Conservation (phyloP, 2,113 vertebrate species). For the Laticauda laticaudata region DNA sequence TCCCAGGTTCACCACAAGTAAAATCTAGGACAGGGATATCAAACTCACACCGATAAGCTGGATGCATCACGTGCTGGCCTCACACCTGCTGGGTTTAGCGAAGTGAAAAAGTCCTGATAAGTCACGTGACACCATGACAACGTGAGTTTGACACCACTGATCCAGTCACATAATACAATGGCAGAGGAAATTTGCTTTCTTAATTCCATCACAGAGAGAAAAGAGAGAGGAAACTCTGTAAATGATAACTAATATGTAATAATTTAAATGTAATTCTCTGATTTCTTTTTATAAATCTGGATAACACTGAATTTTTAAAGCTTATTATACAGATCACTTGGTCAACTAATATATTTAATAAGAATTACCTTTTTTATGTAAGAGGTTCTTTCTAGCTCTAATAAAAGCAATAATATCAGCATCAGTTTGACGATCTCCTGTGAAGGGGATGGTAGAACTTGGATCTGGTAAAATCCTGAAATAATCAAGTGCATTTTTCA, state of each 20-base stretch:
- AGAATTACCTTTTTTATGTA: slow-evolving; percentile 81
- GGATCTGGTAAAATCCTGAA: slow-evolving; percentile 67
- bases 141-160: background rate
- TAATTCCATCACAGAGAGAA: background rate
- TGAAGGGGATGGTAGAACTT: slow-evolving; percentile 76
- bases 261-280: background rate
- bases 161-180: background rate
- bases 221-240: background rate
- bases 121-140: too few species aligned
- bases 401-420: slow-evolving; percentile 90
- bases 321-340: slow-evolving; percentile 23
- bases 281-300: slow-evolving; percentile 23
- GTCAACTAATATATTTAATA: background rate
- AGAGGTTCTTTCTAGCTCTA: slow-evolving; percentile 83
- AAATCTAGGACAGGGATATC: background rate
- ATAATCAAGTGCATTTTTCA: slow-evolving; percentile 44
- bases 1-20: background rate
- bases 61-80: too few species aligned
- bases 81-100: too few species aligned
- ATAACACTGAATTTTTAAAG: slow-evolving; percentile 9
- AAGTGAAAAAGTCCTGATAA: too few species aligned
- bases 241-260: background rate
- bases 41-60: too few species aligned
- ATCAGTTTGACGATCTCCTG: slow-evolving; percentile 85
- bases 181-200: background rate